Evolutionary conservation across 2,797 vertebrate species (phyloP), one percentile per base, ranked within the genome.

Genomic region (Heliangelus exortis): DNA sequence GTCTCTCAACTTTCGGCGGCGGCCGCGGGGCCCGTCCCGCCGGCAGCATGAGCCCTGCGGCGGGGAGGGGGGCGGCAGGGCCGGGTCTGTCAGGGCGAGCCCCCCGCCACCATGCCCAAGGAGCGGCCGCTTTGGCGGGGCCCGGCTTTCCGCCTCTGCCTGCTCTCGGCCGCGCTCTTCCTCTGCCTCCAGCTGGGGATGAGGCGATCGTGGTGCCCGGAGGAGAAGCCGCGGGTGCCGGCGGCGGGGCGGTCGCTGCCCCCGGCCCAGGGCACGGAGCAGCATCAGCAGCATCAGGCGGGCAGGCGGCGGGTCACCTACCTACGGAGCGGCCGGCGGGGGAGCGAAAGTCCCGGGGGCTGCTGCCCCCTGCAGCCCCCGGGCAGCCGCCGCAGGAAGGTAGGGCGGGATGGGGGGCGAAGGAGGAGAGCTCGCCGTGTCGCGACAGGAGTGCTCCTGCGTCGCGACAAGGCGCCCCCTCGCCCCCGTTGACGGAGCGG

Each of bases 161-260:
- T 98, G 77, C 96, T 98, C n/a, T 97, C 98, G 80, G 97, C 97
- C 5, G 97, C 97, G 26, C 96, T 98, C 90, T 96, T 98, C 48
- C 95, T 99, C 61, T 98, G 98, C 88, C 90, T 98, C 69, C 98
- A 98, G 84, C 94, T 99, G 82, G 98, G 96, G 84, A 80, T 97
- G 28, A 71, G 74, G 84, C 77, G 92, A 7, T 63, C 96, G 5
- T 67, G 94, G 72, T 76, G 48, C 62, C 43, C 75, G 25, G 72
- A 87, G 83, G 83, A 88, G 57, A 65, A 84, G 92, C 13, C 55
- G 39, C 43, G 43, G 67, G 22, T 13, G 1, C 19, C 8, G 25
- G 23, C 22, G 48, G 61, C 23, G 39, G 79, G 7, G 36, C 63
- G 88, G 47, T 58, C n/a, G 11, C 10, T 31, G 18, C 59, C 65